Percentiles rank a stretch among this genome's conserved stretches.
phyloP scores from a whole-genome alignment of 2,113 vertebrate species.

The Mustela nigripes region DNA sequence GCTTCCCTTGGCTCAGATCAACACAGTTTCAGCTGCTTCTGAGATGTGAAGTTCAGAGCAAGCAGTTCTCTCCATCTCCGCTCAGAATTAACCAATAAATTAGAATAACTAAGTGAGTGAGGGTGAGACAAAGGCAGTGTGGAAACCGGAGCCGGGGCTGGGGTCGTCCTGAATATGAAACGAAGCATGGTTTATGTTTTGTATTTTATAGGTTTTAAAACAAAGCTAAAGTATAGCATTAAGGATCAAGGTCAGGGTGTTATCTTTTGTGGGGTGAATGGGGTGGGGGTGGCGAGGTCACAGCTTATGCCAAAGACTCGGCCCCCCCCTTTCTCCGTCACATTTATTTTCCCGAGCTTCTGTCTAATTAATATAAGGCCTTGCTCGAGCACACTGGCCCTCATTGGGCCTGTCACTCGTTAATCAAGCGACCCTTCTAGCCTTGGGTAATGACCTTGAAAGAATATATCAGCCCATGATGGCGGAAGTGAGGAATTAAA shows the following conservation, averaged over 20 bases:
- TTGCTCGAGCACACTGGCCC: conserved; percentile 95
- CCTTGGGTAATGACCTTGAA: conserved; percentile 99
- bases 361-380: conserved; percentile 98
- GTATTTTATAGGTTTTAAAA: conserved; percentile 55
- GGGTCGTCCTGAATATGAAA: conserved; percentile 70
- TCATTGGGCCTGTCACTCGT: conserved; percentile 98
- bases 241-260: conserved; percentile 69
- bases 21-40: conserved; percentile 43
- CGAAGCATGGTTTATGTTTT: conserved; percentile 60
- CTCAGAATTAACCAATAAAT: conserved; percentile 71
- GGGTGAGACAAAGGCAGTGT: conserved; percentile 72
- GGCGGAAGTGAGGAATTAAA: conserved; percentile 99
- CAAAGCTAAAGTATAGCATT: conserved; percentile 48
- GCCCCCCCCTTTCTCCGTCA: conserved; percentile 87
- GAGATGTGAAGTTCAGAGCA: conserved; percentile 49
- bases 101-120: conserved; percentile 77
- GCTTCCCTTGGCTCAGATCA: conserved; percentile 28
- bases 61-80: neutral
- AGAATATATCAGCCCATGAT: conserved; percentile 99
- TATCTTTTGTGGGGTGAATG: conserved; percentile 73
- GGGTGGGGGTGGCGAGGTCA: conserved; percentile 77
- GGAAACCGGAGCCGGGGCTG: conserved; percentile 49
- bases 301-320: conserved; percentile 77
- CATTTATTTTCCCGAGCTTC: conserved; percentile 93
- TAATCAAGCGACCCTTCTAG: conserved; percentile 99